phyloP scores from a whole-genome alignment of 2,797 vertebrate species.

The Podarcis lilfordi region DNA sequence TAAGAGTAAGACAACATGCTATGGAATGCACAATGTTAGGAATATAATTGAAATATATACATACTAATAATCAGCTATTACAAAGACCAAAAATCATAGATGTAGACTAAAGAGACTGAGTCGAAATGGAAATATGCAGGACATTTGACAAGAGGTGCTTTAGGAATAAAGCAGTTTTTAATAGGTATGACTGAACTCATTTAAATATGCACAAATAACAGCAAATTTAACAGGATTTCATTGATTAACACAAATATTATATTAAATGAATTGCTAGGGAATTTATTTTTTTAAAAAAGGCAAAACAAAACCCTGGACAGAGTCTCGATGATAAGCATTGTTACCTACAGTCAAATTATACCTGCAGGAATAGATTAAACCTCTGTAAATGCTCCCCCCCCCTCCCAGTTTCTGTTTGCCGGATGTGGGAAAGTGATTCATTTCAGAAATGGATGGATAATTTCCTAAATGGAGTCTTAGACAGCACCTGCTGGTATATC shows the following conservation, averaged over 20 bases:
- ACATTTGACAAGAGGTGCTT: not conserved
- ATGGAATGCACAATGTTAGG: too few species aligned
- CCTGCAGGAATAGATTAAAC: not conserved
- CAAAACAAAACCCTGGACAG: too few species aligned
- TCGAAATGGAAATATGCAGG: too few species aligned
- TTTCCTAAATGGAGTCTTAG: constrained; percentile 16
- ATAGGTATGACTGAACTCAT: not conserved
- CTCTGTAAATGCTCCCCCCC: not conserved
- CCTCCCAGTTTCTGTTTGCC: not conserved
- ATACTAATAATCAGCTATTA: too few species aligned
- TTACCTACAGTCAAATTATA: not conserved
- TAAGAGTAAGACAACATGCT: too few species aligned
- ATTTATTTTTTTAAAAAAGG: too few species aligned
- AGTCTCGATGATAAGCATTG: not conserved
- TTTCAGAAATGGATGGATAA: not conserved
- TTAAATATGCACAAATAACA: not conserved
- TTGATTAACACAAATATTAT: not conserved
- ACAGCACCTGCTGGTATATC: not conserved
- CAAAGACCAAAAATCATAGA: too few species aligned
- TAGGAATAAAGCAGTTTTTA: not conserved
- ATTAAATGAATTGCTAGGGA: not conserved
- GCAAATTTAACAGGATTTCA: not conserved
- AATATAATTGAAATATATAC: too few species aligned
- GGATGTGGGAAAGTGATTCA: not conserved
- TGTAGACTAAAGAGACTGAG: too few species aligned